Evolutionary conservation across 1,140 invertebrate genomes (phyloP).

Genomic region (Carcinoscorpius rotundicauda): DNA sequence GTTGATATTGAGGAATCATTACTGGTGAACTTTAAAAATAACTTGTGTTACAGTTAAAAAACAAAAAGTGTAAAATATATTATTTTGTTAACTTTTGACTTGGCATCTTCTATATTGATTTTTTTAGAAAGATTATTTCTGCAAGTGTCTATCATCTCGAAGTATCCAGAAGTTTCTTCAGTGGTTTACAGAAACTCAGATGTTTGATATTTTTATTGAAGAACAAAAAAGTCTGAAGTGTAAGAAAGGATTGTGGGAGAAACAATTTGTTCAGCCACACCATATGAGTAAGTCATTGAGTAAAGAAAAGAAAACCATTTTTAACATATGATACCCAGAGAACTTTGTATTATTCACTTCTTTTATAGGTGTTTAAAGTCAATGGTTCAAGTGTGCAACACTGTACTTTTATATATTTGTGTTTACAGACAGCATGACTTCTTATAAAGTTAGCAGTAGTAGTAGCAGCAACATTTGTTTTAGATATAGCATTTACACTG

Average conservation of each 20-base stretch:
- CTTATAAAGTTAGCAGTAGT: no score
- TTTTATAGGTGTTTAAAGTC: no score
- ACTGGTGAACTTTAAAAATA: no score
- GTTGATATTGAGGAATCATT: no score
- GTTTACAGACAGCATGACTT: no score
- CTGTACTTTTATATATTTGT: no score
- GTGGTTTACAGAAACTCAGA: conserved; percentile 70
- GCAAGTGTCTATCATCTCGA: conserved; percentile 39
- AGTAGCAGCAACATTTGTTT: no score
- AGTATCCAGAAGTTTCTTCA: conserved; percentile 55
- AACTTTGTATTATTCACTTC: no score
- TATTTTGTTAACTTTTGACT: conserved; percentile 10
- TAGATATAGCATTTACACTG: no score
- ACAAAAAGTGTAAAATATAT: conserved; percentile 11
- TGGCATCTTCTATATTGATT: conserved; percentile 16
- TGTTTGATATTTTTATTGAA: conserved; percentile 48
- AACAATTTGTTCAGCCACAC: no score
- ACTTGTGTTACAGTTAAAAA: background rate
- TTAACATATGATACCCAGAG: background rate
- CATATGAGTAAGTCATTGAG: background rate
- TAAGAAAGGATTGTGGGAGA: no score
- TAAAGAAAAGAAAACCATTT: background rate
- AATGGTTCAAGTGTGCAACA: no score
- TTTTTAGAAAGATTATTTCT: conserved; percentile 47
- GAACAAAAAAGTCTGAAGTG: background rate